A percentile compares a stretch with the other conserved stretches of the same genome.
These are phyloP conservation scores for Choristoneura rosaceana DNA, from an alignment of 2,888 invertebrate species.

Conservation along the genomic window DNA sequence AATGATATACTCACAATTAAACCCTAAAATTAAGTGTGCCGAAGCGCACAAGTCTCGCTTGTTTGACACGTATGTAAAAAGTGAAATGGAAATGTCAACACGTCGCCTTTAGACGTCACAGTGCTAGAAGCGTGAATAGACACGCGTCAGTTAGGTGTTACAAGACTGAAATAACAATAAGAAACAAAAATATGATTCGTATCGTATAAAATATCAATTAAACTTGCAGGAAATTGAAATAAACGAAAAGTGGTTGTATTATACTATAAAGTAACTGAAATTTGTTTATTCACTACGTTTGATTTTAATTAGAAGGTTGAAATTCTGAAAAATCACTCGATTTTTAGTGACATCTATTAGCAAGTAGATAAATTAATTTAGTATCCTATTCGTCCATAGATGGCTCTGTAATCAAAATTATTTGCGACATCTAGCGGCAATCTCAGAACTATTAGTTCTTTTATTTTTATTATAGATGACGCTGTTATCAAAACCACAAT, in stretches of 20 bases:
- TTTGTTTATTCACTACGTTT: too few species aligned
- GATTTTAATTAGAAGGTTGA: too few species aligned
- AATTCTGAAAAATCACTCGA: too few species aligned
- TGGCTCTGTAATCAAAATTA: slow-evolving; percentile 9
- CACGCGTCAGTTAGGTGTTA: slow-evolving; percentile 49
- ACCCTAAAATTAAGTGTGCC: slow-evolving; percentile 79
- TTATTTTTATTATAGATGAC: background rate
- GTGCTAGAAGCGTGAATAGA: slow-evolving; percentile 30
- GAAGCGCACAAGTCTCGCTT: slow-evolving; percentile 74
- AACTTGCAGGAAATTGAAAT: too few species aligned
- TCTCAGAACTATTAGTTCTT: background rate
- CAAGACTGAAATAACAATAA: slow-evolving; percentile 34
- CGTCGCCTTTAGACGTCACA: slow-evolving; percentile 54
- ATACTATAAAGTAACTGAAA: too few species aligned
- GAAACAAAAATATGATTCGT: too few species aligned
- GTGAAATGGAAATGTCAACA: slow-evolving; percentile 65
- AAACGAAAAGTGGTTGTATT: too few species aligned
- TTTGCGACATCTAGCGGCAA: background rate
- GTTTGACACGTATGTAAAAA: slow-evolving; percentile 84
- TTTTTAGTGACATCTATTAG: slow-evolving; percentile 16
- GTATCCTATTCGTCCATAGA: background rate
- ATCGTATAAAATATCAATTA: too few species aligned
- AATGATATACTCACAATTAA: slow-evolving; percentile 73
- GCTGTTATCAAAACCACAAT: background rate
- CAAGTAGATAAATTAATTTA: background rate